Conservation (phyloP, 2,888 invertebrate species). For the Ganaspis brasiliensis region DNA sequence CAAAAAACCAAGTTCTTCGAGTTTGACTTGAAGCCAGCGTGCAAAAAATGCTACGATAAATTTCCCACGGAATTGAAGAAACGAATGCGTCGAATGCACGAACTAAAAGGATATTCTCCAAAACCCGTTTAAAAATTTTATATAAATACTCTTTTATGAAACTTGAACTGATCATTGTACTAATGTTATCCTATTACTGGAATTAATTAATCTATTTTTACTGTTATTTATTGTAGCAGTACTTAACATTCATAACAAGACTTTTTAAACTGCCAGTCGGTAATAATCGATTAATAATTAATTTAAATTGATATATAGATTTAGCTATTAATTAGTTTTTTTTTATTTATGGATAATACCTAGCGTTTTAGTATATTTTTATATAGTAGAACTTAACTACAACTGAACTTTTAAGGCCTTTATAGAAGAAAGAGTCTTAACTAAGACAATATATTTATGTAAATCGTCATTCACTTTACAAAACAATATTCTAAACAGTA, state of each 20-base stretch:
- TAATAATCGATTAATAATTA: conserved; percentile 1
- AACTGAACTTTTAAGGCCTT: too few species aligned
- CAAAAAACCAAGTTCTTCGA: conserved; percentile 99
- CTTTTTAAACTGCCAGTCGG: neutral
- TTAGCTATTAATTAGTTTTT: neutral
- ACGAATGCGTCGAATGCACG: conserved; percentile 93
- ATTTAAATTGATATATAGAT: too few species aligned
- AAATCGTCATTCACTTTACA: too few species aligned
- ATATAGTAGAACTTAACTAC: neutral
- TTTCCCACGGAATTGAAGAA: conserved; percentile 97
- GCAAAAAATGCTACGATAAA: conserved; percentile 98
- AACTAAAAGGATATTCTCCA: conserved; percentile 82
- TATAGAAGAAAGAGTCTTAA: too few species aligned
- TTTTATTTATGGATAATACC: neutral
- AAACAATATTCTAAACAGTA: too few species aligned
- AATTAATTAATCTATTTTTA: conserved; percentile 12
- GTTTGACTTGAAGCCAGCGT: conserved; percentile 98
- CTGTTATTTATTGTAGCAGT: conserved; percentile 40
- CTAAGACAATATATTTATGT: too few species aligned
- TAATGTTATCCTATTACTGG: conserved; percentile 6
- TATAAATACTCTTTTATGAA: neutral
- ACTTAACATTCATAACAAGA: conserved; percentile 17
- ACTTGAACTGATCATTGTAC: conserved; percentile 1
- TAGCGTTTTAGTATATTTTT: conserved; percentile 1
- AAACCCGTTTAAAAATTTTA: neutral